These are phyloP conservation scores for Typhlomys cinereus DNA, from an alignment of 2,113 vertebrate genomes.

Conservation along the genomic window DNA sequence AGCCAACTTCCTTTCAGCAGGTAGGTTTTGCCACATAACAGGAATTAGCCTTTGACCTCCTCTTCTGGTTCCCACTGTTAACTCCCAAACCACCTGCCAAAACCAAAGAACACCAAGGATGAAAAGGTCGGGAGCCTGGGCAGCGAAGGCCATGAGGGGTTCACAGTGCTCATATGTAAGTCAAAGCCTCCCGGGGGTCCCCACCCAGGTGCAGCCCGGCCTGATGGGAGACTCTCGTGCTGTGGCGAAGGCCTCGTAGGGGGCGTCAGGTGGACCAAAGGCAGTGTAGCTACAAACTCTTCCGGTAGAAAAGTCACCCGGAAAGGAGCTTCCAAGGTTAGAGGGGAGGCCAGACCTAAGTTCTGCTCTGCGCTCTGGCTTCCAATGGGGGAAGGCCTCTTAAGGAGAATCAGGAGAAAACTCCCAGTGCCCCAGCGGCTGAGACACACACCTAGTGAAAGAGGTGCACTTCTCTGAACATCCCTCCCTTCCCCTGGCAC, in stretches of 20 bases:
- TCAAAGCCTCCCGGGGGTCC: slow-evolving; percentile 4
- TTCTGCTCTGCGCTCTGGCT: slow-evolving; percentile 1
- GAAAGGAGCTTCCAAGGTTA: slow-evolving; percentile 31
- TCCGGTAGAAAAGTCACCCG: slow-evolving; percentile 1
- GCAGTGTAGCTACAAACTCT: background rate
- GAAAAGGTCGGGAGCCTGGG: background rate
- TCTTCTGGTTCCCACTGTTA: background rate
- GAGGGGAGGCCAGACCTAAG: background rate
- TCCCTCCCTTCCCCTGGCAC: background rate
- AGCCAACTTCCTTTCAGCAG: slow-evolving; percentile 8
- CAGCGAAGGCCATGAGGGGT: background rate
- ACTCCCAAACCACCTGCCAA: slow-evolving; percentile 28
- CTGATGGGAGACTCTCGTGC: background rate
- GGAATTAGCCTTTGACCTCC: slow-evolving; percentile 30
- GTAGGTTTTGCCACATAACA: background rate
- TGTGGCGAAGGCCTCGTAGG: background rate
- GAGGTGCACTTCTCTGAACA: background rate
- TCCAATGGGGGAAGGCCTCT: background rate
- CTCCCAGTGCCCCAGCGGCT: background rate
- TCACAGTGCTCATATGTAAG: background rate
- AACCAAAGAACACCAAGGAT: background rate
- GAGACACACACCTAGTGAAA: background rate
- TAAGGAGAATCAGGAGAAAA: slow-evolving; percentile 16
- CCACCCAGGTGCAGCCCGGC: background rate
- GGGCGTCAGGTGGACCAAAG: background rate